A percentile compares a stretch with the other conserved stretches of the same genome.
Evolutionary conservation across 2,888 invertebrate genomes (phyloP).

Genomic region (Apoda limacodes): DNA sequence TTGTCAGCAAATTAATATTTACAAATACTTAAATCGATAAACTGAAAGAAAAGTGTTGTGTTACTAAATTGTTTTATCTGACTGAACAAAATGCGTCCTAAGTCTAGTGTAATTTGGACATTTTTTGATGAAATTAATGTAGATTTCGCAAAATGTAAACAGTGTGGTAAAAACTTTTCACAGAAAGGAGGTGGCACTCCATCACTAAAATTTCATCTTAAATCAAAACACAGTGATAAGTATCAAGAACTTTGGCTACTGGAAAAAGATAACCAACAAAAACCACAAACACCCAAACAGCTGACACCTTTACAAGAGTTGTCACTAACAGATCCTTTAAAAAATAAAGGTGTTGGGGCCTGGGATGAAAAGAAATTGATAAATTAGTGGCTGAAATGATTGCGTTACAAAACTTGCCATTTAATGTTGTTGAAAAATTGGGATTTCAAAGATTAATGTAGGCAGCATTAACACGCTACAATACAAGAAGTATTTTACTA

Average conservation of each 20-base stretch:
- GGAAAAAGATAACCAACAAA: no score
- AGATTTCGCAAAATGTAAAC: no score
- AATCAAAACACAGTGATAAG: slow-evolving; percentile 11
- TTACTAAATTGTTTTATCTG: no score
- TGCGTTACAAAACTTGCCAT: no score
- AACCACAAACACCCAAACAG: slow-evolving; percentile 7
- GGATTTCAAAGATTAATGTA: slow-evolving; percentile 12
- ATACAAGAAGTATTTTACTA: slow-evolving; percentile 10
- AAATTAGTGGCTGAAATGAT: slow-evolving; percentile 12
- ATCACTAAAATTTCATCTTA: no score
- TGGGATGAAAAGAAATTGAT: slow-evolving; percentile 13
- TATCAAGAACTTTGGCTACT: slow-evolving; percentile 7
- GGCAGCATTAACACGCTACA: slow-evolving; percentile 10
- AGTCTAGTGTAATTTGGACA: no score
- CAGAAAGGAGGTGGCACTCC: slow-evolving; percentile 14
- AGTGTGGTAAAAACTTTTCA: slow-evolving; percentile 10
- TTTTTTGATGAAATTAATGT: no score
- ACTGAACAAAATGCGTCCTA: no score
- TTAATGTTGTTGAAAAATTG: no score
- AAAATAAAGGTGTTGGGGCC: slow-evolving; percentile 9
- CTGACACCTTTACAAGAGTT: slow-evolving; percentile 13
- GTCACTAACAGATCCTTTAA: slow-evolving; percentile 11
- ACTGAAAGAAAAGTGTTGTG: background rate
- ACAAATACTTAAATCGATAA: background rate
- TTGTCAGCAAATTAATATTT: no score